Evolutionary conservation across 1,140 invertebrate species (phyloP).

Genomic region (Rhysida immarginata): DNA sequence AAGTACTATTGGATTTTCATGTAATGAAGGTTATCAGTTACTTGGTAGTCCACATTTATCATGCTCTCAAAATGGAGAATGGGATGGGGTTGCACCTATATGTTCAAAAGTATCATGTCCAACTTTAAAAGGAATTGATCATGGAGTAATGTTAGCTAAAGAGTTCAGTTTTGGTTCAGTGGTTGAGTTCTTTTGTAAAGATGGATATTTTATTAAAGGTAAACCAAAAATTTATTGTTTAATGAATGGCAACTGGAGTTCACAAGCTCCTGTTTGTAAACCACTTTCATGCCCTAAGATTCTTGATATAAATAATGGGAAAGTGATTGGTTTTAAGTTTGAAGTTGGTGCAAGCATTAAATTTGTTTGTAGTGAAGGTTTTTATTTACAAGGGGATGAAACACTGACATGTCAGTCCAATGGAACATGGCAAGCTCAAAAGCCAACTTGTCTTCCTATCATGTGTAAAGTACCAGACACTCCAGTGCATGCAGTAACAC

Average conservation of each 20-base stretch:
- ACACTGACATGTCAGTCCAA: not conserved
- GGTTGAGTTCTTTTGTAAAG: slow-evolving; percentile 11
- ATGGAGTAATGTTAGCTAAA: slow-evolving; percentile 16
- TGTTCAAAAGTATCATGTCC: slow-evolving; percentile 20
- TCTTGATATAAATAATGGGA: not conserved
- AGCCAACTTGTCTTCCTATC: not conserved
- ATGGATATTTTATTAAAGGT: slow-evolving; percentile 13
- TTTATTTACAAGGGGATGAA: not conserved
- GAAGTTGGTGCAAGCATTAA: not conserved
- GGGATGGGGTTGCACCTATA: slow-evolving; percentile 21
- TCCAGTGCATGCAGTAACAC: not conserved
- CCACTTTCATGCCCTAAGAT: slow-evolving; percentile 4
- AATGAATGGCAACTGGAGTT: slow-evolving; percentile 11
- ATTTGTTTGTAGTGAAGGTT: not conserved
- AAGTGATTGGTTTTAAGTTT: not conserved
- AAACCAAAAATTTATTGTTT: slow-evolving; percentile 5
- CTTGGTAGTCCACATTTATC: slow-evolving; percentile 14
- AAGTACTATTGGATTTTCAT: slow-evolving; percentile 17
- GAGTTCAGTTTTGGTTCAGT: slow-evolving; percentile 4
- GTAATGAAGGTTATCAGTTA: slow-evolving; percentile 20
- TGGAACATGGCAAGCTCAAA: not conserved
- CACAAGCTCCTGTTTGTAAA: slow-evolving; percentile 10
- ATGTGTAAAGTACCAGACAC: not conserved
- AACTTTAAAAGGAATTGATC: slow-evolving; percentile 12
- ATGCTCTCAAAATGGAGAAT: slow-evolving; percentile 18